Base-by-base conservation (phyloP, 2,797 vertebrate species). In the Chaunax sp. region DNA sequence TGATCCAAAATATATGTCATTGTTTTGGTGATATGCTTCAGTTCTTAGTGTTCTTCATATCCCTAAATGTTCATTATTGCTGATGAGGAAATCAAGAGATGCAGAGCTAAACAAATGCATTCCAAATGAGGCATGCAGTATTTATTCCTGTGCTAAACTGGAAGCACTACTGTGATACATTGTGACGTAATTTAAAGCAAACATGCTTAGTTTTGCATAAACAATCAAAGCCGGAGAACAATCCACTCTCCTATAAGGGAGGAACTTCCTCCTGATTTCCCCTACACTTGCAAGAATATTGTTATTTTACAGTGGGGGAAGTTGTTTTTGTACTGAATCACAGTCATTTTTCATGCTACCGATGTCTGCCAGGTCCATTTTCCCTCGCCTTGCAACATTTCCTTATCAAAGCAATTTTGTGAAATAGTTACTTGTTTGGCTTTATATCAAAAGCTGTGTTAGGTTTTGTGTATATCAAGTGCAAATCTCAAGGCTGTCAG, bases 151-250 rank as follows among this genome's bases (percentile, higher is more conserved):
- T 50, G 25, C 59, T 69, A 72, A 83, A 79, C 70, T 64, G 60
- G 74, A 85, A 75, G 50, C 64, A 47, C 72, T 82, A 66, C 53
- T 75, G 79, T 75, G 63, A 80, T 72, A 81, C 80, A 88, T 73
- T 87, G 87, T 91, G 83, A 82, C 74, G 87, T 90, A 80, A 87
- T 89, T 90, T 80, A 88, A 90, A 91, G 83, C 80, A 88, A 92
- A 92, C 87, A 90, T 71, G 81, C 86, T 87, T 78, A 81, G 74
- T 68, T 85, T 88, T 84, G 77, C 83, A 75, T 91, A 89, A 92
- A 92, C 85, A 90, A 83, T 81, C 75, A 67, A 69, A 81, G 59
- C 52, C 1, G 5, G 63, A 84, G 88, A 92, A 91, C 90, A 92
- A 90, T 89, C 69, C 77, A 38, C 61, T 83, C 61, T 90, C 57